Evolutionary conservation across 2,797 vertebrate species (phyloP).

Genomic region (Galaxias olidus): DNA sequence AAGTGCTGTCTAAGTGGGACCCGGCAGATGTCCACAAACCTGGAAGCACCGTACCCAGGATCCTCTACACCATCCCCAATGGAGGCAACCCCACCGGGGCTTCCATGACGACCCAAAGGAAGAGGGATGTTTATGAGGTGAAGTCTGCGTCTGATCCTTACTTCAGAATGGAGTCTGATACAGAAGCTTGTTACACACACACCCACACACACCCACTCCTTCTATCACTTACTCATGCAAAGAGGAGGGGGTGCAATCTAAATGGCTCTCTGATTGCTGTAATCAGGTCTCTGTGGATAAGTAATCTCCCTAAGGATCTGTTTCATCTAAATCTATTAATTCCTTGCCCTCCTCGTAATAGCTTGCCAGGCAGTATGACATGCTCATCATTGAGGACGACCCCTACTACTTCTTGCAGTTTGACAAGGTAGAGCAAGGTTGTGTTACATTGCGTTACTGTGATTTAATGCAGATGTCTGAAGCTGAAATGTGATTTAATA

Average conservation of each 20-base stretch:
- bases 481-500: too few relatives aligned
- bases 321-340: background rate
- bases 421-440: conserved; percentile 71
- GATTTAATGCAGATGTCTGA: background rate
- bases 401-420: conserved; percentile 89
- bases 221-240: conserved; percentile 1
- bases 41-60: conserved; percentile 58
- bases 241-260: background rate
- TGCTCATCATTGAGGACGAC: conserved; percentile 88
- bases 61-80: conserved; percentile 87
- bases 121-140: conserved; percentile 84
- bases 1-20: conserved; percentile 79
- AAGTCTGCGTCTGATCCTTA: background rate
- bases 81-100: conserved; percentile 85
- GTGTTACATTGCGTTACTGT: background rate
- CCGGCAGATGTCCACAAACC: conserved; percentile 71
- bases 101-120: conserved; percentile 80
- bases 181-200: background rate
- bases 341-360: conserved; percentile 51
- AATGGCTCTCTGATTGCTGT: too few relatives aligned
- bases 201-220: background rate
- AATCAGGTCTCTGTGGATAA: background rate
- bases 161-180: background rate
- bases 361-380: conserved; percentile 82
- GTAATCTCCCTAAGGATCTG: background rate